Base-by-base conservation (phyloP, 1,140 invertebrate genomes). In the Meloidogyne chitwoodi region DNA sequence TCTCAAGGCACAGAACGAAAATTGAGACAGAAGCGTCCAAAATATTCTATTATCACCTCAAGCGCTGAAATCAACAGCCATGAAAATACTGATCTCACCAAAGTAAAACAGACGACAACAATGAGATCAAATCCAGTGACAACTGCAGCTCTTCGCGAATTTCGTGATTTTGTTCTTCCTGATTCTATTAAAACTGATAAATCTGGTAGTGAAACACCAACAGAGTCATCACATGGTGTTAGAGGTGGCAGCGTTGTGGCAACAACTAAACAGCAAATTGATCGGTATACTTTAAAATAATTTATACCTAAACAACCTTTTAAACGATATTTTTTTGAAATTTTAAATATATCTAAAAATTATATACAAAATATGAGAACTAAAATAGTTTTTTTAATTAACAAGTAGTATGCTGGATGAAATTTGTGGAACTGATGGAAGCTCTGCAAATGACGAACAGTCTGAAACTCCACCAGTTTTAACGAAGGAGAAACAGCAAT, bases 381-480 rank as follows among this genome's bases (percentile, higher is more conserved):
- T 24, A 66, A 74, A 29, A 19, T 22, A 27, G 19, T 22, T 16
- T 27, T 68, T 24, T 38, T 73, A 24, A 19, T 63, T 19, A 62
- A 29, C 71, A 56, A 62, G 56, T 27, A 44, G 56, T 26, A 65
- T 56, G 56, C 19, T 27, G 62, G 71, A 26, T 29, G 71, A 19
- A 11, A 31, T 24, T 14, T 24, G 38, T 34, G 63, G 27, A 66
- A 48, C 27, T 48, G 74, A 38, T 14, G 29, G 1, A 26, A 31
- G 27, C 24, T 22, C 41, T 16, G 63, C 41, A 29, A 62, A 68
- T 48, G 29, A 63, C 10, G 41, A 34, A 4, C 41, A 48, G n/a
- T 31, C 66, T 16, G 77, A 64, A 48, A 61, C 67, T 16, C 71
- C 67, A 31, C 76, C 76, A 19, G 44, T 48, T 11, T 66, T 68